Conservation (phyloP, 2,797 vertebrate species). For the Cetoscarus ocellatus region DNA sequence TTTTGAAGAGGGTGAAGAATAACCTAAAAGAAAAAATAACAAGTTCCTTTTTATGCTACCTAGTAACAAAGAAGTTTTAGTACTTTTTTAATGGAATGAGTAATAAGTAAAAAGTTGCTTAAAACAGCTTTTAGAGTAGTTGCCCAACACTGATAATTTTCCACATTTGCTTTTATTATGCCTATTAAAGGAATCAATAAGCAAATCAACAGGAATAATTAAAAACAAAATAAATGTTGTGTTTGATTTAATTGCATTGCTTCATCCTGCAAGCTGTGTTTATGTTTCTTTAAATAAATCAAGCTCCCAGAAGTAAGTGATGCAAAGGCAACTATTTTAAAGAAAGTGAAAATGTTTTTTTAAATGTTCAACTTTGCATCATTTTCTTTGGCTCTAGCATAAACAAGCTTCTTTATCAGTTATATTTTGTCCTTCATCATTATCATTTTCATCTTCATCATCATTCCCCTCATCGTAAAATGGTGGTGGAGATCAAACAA, state of each 20-base stretch:
- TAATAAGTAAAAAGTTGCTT: no score
- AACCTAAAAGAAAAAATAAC: no score
- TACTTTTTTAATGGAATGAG: no score
- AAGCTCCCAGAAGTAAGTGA: slow-evolving; percentile 2
- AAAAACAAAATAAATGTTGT: background rate
- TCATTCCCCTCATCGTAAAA: slow-evolving; percentile 65
- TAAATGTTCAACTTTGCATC: slow-evolving; percentile 15
- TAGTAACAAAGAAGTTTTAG: no score
- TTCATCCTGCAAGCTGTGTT: slow-evolving; percentile 4
- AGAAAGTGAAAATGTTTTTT: background rate
- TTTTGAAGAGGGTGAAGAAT: no score
- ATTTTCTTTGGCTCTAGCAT: background rate
- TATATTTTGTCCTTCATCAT: background rate
- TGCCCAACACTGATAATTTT: no score
- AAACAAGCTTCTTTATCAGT: background rate
- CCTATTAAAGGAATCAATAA: no score
- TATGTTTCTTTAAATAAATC: background rate
- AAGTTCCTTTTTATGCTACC: no score
- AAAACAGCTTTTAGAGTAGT: no score
- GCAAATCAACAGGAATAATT: no score
- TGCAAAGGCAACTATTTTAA: slow-evolving; percentile 10
- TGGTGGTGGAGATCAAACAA: slow-evolving; percentile 69
- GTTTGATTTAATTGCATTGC: slow-evolving; percentile 5
- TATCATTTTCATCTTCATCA: slow-evolving; percentile 29
- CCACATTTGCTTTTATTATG: no score